Evolutionary conservation across 2,888 invertebrate species (phyloP), one percentile per base, ranked within the genome.

Genomic region (Leucania comma): DNA sequence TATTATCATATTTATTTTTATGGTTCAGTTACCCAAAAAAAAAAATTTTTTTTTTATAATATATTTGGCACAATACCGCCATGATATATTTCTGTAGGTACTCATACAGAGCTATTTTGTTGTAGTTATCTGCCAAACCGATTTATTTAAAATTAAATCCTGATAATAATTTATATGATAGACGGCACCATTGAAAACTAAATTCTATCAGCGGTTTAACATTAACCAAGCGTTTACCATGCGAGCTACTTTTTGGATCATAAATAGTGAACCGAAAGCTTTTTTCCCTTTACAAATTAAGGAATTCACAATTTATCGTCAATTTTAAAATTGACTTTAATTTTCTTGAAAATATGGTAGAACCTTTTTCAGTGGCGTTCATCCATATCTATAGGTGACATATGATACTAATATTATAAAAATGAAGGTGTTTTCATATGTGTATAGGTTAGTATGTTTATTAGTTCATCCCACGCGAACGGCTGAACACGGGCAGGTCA

Each of bases 121-220:
- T 42, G 42, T 42, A 12, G 42, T 42, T 42, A 17, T 42, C 22
- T 10, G 48, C 17, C 14, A 48, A 0, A 17, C 5, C 0, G 6
- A 20, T n/a, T 32, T 22, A 48, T 56, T 46, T 35, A 50, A 29
- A 60, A 50, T 42, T 20, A 22, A 29, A 29, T 29, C 29, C 20
- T 50, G 12, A 57, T 29, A 29, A 3, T 61, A 26, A 56, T 57
- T 51, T 57, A 12, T 61, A 48, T 70, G 29, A 74, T 24, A 35
- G 57, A 74, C 38, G n/a, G 14, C 24, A 22, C 29, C 14, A 24
- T n/a, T 29, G 35, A 53, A 63, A 54, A 78, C 59, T 61, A 46
- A 62, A 66, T 54, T 66, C 42, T 48, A 59, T 62, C 57, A 29
- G n/a, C 17, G 59, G 5, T 58, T 78, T 53, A 62, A 32, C 53